These are phyloP conservation scores for Rhagologus leucostigma DNA, from an alignment of 2,113 vertebrate genomes.

Conservation along the genomic window DNA sequence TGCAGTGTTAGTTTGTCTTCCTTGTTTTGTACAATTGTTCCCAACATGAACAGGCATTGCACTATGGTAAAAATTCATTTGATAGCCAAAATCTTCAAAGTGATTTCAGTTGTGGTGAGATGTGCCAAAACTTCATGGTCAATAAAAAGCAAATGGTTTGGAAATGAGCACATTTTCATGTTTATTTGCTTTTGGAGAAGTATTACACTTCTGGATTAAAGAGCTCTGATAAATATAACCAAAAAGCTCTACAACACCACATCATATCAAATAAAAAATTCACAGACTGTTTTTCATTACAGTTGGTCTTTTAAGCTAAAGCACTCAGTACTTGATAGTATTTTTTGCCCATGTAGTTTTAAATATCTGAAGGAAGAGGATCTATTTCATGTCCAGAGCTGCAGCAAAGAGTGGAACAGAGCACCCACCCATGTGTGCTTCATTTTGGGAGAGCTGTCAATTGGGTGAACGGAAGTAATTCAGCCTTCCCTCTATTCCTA, in stretches of 20 bases:
- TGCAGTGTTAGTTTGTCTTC: background rate
- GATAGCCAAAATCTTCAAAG: background rate
- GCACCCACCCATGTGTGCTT: accelerated
- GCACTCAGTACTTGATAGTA: background rate
- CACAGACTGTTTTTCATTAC: background rate
- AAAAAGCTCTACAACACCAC: background rate
- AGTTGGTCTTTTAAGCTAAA: background rate
- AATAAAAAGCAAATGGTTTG: constrained; percentile 24
- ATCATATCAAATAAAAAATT: background rate
- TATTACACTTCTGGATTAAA: background rate
- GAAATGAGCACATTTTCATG: background rate
- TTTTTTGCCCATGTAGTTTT: background rate
- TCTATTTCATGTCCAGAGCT: background rate
- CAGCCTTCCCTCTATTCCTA: background rate
- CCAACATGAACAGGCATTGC: background rate
- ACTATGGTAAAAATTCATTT: background rate
- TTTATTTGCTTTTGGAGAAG: background rate
- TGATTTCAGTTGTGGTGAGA: background rate
- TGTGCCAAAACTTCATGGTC: background rate
- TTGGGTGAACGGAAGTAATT: background rate
- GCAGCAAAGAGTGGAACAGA: background rate
- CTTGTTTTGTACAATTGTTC: background rate
- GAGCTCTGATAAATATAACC: background rate
- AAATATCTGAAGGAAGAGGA: background rate
- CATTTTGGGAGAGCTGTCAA: background rate